Evolutionary conservation across 2,113 vertebrate species (phyloP).

Genomic region (Cyprinus carpio): DNA sequence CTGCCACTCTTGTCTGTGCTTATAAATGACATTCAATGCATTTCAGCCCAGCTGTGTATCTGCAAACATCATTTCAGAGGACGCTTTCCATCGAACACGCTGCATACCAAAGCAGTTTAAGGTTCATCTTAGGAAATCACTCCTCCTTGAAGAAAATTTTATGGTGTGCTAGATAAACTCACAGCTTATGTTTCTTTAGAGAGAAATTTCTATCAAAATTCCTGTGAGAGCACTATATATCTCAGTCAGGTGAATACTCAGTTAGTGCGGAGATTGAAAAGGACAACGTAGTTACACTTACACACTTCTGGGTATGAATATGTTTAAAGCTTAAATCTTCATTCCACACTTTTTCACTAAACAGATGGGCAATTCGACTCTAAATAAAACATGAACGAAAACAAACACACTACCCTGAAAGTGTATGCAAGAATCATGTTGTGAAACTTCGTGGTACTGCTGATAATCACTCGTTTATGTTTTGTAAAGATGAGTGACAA

Average conservation of each 20-base stretch:
- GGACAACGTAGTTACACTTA: constrained; percentile 3
- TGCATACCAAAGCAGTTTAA: constrained; percentile 16
- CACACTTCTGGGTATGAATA: not conserved
- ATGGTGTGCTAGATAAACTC: constrained; percentile 32
- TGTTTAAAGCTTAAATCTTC: constrained; percentile 14
- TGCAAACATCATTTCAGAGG: constrained; percentile 51
- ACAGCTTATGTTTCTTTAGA: constrained; percentile 33
- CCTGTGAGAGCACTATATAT: constrained; percentile 5
- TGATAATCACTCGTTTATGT: constrained; percentile 53
- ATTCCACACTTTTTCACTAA: not conserved
- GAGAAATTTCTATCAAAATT: constrained; percentile 40
- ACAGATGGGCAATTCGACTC: not conserved
- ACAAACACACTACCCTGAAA: not conserved
- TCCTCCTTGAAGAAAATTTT: constrained; percentile 32
- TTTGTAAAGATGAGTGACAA: constrained; percentile 69
- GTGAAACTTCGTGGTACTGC: constrained; percentile 3
- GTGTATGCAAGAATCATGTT: not conserved
- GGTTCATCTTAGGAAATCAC: constrained; percentile 36
- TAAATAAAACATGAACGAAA: constrained; percentile 4
- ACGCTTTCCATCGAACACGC: not conserved
- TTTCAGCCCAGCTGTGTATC: constrained; percentile 57
- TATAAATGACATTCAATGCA: constrained; percentile 69
- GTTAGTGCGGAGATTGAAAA: constrained; percentile 19
- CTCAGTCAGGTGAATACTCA: constrained; percentile 16
- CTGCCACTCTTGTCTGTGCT: constrained; percentile 64